phyloP scores from a whole-genome alignment of 1,140 invertebrate species.

The Drosophila nigromelanica region DNA sequence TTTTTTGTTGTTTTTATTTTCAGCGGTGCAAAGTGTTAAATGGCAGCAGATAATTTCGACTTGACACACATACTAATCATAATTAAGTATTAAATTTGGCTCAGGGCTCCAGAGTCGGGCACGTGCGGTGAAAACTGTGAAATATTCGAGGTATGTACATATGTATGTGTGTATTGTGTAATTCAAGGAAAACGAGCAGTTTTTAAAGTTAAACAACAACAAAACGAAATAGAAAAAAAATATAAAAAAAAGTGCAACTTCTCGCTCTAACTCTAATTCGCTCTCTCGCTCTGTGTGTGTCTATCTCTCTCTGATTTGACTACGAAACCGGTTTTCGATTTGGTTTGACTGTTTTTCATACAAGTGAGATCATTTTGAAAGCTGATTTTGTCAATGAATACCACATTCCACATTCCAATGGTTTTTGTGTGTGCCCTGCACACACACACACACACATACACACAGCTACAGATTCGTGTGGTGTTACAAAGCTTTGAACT shows the following conservation, averaged over 20 bases:
- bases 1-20: conserved; percentile 29
- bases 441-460: conserved; percentile 21
- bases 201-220: not conserved
- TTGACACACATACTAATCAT: conserved; percentile 74
- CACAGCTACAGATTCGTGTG: conserved; percentile 43
- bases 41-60: conserved; percentile 62
- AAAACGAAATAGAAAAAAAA: too few relatives aligned
- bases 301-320: conserved; percentile 67
- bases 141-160: conserved; percentile 34
- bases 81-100: conserved; percentile 69
- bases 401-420: conserved; percentile 79
- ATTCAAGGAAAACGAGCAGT: conserved; percentile 57
- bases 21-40: conserved; percentile 65
- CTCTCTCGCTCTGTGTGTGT: conserved; percentile 27
- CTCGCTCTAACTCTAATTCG: not conserved
- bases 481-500: conserved; percentile 77
- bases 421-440: conserved; percentile 50
- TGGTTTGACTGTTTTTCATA: conserved; percentile 84
- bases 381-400: conserved; percentile 84
- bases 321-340: conserved; percentile 85
- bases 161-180: conserved; percentile 16
- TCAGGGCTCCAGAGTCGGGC: conserved; percentile 34
- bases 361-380: conserved; percentile 85
- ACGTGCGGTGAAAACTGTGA: conserved; percentile 57
- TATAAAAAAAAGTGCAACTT: conserved; percentile 30